Conservation (phyloP, 2,888 invertebrate genomes). For the Ceraclea dissimilis region DNA sequence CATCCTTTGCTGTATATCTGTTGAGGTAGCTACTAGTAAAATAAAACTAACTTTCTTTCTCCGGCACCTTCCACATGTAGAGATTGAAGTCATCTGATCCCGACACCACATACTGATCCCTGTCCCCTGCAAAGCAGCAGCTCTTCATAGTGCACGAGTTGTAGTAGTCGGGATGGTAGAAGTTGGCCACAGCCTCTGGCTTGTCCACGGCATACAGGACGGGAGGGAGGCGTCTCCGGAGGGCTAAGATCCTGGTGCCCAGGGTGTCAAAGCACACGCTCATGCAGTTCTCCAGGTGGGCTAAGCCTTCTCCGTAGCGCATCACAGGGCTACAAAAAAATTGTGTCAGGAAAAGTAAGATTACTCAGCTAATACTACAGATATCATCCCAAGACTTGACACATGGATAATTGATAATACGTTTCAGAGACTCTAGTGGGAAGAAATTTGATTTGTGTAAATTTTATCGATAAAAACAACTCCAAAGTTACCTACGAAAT, state of each 20-base stretch:
- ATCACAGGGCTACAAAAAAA: slow-evolving; percentile 53
- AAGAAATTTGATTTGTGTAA: no score
- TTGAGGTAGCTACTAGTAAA: no score
- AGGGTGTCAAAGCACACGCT: slow-evolving; percentile 80
- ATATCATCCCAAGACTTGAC: no score
- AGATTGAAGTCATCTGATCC: slow-evolving; percentile 95
- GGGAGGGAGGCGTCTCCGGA: slow-evolving; percentile 80
- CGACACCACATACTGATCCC: slow-evolving; percentile 82
- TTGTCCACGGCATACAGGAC: slow-evolving; percentile 68
- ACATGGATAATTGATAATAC: no score
- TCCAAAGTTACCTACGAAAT: no score
- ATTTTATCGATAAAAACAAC: no score
- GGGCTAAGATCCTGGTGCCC: slow-evolving; percentile 71
- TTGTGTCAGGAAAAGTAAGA: no score
- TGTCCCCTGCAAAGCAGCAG: slow-evolving; percentile 85
- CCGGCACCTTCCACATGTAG: slow-evolving; percentile 88
- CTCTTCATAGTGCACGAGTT: slow-evolving; percentile 98
- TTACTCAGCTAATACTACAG: neutral
- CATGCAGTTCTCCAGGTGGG: slow-evolving; percentile 71
- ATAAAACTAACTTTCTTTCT: no score
- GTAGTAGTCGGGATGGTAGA: slow-evolving; percentile 87
- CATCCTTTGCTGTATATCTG: no score
- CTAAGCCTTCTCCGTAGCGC: slow-evolving; percentile 52
- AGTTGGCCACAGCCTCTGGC: slow-evolving; percentile 69
- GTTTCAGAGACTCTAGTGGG: no score